A percentile compares a stretch with the other conserved stretches of the same genome.
Evolutionary conservation across 1,140 invertebrate species (phyloP).

Genomic region (Pinna nobilis): DNA sequence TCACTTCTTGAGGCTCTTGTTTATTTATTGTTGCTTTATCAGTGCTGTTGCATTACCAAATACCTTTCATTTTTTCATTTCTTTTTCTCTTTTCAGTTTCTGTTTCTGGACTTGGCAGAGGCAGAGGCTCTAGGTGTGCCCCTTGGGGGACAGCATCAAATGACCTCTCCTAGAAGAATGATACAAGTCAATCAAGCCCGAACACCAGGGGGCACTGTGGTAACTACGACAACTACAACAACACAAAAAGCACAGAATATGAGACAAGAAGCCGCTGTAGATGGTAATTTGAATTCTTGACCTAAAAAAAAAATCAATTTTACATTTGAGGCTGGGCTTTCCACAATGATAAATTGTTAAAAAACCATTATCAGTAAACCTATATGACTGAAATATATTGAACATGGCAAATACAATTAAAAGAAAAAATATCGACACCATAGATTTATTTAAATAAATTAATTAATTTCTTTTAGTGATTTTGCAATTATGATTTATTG

Average conservation of each 20-base stretch:
- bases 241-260: conserved; percentile 65
- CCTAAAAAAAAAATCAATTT: background rate
- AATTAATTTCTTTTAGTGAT: background rate
- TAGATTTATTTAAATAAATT: background rate
- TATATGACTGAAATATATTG: background rate
- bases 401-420: background rate
- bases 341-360: background rate
- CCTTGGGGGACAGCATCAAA: conserved; percentile 42
- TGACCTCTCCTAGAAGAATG: conserved; percentile 60
- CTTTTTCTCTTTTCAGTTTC: conserved; percentile 82
- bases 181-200: conserved; percentile 69
- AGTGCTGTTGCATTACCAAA: no score
- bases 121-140: conserved; percentile 44
- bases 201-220: conserved; percentile 71
- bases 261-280: conserved; percentile 56
- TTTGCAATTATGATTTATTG: no score
- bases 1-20: no score
- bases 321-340: background rate
- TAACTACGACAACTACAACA: conserved; percentile 73
- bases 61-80: no score
- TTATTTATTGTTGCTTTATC: no score
- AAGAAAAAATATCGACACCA: background rate
- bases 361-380: background rate
- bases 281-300: conserved; percentile 50
- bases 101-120: conserved; percentile 85